Evolutionary conservation across 2,888 invertebrate genomes (phyloP), one percentile per base, ranked within the genome.

Genomic region (Formica aserva): DNA sequence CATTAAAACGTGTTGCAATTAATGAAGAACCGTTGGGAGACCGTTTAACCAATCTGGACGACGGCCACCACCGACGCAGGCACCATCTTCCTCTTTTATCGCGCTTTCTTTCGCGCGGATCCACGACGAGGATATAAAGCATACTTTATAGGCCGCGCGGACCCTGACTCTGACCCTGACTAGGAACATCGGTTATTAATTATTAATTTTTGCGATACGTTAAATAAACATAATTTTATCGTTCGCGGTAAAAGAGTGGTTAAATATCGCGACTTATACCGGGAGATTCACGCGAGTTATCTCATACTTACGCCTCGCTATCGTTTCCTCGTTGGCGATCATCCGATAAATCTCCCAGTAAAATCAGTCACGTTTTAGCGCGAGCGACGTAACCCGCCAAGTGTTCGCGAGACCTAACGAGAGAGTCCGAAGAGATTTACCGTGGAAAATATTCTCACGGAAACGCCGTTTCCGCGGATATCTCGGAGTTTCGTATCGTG

Each of bases 1-100:
- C 82, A 62, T 83, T 83, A 82, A 83, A 82, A 82, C 71, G 35
- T 32, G 71, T 63, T 52, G 83, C 55, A 71, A 82, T 83, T 83
- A 83, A 83, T 71, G 82, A 81, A 82, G 48, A 69, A 35, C 81
- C 45, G 48, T 74, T 75, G 45, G 62, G 26, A 48, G 18, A 69
- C 13, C 38, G 38, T 77, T 67, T 38, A 67, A n/a, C 52, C 38
- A 29, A 29, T 38, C 29, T 41, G 41, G 29, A 41, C 29, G 71
- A 69, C 11, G 45, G 71, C 41, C 52, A 69, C 29, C 35, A n/a
- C 26, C 11, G 38, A 29, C 4, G 13, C 22, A n/a, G n/a, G 22
- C 4, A 35, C 4, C 26, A 15, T 52, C 26, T 15, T 29, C n/a
- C 8, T 41, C 38, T 52, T 67, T 60, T 29, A 57, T 9, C 38